These are phyloP conservation scores for Leiothrix lutea DNA, from an alignment of 2,113 vertebrate genomes.

Conservation along the genomic window DNA sequence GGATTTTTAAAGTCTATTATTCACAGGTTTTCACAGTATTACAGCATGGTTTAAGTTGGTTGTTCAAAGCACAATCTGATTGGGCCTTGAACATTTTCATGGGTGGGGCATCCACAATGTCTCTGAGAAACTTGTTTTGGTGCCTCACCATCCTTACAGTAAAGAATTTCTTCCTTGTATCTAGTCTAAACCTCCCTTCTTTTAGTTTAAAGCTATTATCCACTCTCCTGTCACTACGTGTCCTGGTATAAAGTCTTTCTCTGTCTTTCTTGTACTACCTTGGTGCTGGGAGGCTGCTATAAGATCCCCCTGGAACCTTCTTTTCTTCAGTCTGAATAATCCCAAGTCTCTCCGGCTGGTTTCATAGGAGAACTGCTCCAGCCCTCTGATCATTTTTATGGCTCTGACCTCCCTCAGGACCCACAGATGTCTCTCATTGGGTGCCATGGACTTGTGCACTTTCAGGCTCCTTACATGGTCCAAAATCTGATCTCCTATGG, in stretches of 20 bases:
- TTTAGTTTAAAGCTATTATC: not conserved
- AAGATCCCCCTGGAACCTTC: not conserved
- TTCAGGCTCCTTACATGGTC: not conserved
- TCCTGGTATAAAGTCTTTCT: no score
- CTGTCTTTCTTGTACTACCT: not conserved
- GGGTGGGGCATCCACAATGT: not conserved
- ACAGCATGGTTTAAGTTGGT: not conserved
- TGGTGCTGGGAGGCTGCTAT: not conserved
- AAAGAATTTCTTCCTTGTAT: not conserved
- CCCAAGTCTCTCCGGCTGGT: not conserved
- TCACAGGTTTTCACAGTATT: not conserved
- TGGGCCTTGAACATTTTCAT: not conserved
- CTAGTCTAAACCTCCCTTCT: not conserved
- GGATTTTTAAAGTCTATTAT: not conserved
- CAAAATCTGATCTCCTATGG: not conserved
- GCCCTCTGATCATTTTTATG: not conserved
- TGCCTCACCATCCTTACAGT: not conserved
- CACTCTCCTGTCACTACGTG: fast-evolving
- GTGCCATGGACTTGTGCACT: not conserved
- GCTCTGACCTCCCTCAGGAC: not conserved
- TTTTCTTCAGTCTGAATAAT: not conserved
- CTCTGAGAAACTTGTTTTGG: not conserved
- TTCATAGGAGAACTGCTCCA: not conserved
- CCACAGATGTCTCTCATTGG: no score
- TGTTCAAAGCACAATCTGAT: not conserved